These are phyloP conservation scores for Malaclemys terrapin DNA, from an alignment of 2,113 vertebrate genomes.

Conservation along the genomic window DNA sequence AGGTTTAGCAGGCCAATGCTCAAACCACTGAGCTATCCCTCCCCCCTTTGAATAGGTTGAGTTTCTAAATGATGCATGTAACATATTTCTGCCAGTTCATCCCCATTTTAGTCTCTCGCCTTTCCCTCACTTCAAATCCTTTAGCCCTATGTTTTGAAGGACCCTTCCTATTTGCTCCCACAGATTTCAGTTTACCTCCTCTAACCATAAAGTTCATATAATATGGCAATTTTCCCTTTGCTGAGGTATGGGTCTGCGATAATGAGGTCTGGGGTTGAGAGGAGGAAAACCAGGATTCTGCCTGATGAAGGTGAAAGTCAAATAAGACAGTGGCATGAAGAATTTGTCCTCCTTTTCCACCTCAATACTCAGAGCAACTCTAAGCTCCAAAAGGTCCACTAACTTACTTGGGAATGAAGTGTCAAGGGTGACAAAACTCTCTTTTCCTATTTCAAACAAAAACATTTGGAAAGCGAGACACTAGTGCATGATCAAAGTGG, in stretches of 20 bases:
- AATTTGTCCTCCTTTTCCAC: background rate
- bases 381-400: background rate
- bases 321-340: background rate
- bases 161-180: background rate
- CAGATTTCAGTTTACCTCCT: too few species aligned
- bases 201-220: background rate
- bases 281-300: background rate
- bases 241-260: background rate
- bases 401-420: conserved; percentile 7
- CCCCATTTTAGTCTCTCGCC: background rate
- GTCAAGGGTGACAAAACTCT: background rate
- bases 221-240: background rate
- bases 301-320: background rate
- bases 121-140: background rate
- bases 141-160: background rate
- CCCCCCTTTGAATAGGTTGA: background rate
- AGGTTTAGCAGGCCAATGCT: too few species aligned
- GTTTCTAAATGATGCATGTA: background rate
- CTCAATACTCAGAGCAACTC: background rate
- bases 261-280: background rate
- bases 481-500: background rate
- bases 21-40: too few species aligned
- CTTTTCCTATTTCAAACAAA: background rate
- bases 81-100: background rate
- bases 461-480: background rate